A percentile compares a stretch with the other conserved stretches of the same genome.
Conservation (phyloP, 2,797 vertebrate genomes). For the Phylloscopus collybita region DNA sequence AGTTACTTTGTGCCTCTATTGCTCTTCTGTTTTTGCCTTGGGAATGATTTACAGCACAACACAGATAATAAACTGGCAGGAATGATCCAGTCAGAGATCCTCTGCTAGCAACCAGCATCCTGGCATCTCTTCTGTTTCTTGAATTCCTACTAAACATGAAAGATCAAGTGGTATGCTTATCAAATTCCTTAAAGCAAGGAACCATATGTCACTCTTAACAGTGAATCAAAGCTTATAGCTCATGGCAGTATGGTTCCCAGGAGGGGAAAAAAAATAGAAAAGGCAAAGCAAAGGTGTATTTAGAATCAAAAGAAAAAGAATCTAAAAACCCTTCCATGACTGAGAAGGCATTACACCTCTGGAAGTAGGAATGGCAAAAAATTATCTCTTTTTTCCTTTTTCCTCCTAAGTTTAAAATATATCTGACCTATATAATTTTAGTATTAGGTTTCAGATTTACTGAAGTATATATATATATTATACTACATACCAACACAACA, state of each 20-base stretch:
- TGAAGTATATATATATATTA: background rate
- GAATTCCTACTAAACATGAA: background rate
- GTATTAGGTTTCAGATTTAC: background rate
- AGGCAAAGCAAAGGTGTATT: background rate
- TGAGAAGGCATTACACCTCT: background rate
- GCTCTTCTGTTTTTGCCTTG: background rate
- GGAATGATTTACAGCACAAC: background rate
- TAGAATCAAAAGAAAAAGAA: background rate
- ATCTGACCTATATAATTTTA: background rate
- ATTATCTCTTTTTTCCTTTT: background rate
- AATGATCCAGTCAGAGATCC: background rate
- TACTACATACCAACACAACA: background rate
- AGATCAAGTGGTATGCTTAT: conserved; percentile 31
- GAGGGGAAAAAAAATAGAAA: background rate
- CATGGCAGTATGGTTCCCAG: background rate
- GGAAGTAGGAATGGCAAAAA: background rate
- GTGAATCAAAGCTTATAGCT: background rate
- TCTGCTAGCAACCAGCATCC: background rate
- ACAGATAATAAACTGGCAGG: background rate
- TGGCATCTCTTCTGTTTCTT: conserved; percentile 24
- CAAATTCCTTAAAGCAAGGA: conserved; percentile 19
- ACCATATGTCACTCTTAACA: conserved; percentile 16
- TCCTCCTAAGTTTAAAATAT: background rate
- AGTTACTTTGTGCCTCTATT: background rate
- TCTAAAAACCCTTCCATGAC: background rate